phyloP scores from a whole-genome alignment of 2,888 invertebrate genomes.

The Glaucopsyche alexis region DNA sequence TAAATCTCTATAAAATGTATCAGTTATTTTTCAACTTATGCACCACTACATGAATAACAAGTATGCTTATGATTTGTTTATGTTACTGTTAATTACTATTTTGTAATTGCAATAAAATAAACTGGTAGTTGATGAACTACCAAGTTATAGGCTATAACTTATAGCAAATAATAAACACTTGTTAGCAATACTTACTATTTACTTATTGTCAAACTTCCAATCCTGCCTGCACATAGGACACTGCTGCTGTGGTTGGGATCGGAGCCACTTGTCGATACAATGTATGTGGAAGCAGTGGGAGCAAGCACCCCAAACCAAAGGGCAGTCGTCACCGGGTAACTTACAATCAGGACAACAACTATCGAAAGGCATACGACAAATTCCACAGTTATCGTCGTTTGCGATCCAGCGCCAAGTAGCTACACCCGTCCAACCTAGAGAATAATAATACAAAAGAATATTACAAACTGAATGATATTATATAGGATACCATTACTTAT shows the following conservation, averaged over 20 bases:
- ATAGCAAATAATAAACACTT: too few relatives aligned
- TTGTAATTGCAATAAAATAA: too few relatives aligned
- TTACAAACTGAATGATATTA: background rate
- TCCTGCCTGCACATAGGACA: constrained; percentile 99
- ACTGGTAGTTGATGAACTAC: too few relatives aligned
- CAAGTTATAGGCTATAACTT: too few relatives aligned
- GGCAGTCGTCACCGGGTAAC: constrained; percentile 98
- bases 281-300: constrained; percentile 99
- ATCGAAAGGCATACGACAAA: constrained; percentile 99
- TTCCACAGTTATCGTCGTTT: constrained; percentile 99
- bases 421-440: constrained; percentile 93
- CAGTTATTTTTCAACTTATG: too few relatives aligned
- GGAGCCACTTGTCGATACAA: constrained; percentile 99
- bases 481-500: background rate
- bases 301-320: constrained; percentile 98
- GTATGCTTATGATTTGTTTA: too few relatives aligned
- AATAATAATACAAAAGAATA: background rate
- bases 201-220: constrained; percentile 97
- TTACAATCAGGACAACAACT: constrained; percentile 99
- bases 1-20: too few relatives aligned
- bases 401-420: constrained; percentile 99
- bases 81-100: too few relatives aligned
- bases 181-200: constrained; percentile 42
- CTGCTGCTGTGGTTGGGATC: constrained; percentile 93
- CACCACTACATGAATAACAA: too few relatives aligned